Evolutionary conservation across 2,888 invertebrate species (phyloP), one percentile per base, ranked within the genome.

Genomic region (Chrysolina oricalcia): DNA sequence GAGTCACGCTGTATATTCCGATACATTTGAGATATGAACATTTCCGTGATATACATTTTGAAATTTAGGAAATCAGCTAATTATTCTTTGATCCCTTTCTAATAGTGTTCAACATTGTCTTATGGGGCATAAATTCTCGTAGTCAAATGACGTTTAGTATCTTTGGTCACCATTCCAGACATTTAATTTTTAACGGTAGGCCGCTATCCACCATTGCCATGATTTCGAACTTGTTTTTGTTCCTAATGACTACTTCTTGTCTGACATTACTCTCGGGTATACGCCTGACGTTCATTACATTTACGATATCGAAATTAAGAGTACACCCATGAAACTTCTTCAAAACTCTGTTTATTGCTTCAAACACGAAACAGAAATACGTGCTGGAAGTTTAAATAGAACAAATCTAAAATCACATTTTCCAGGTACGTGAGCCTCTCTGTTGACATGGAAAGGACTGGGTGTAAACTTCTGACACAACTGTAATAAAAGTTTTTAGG

Each of bases 401-500:
- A 35, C 48, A 50, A 67, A 67, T 50, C 35, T 48, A 50, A 21
- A 67, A 67, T 48, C 50, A 50, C 35, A 67, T 50, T 50, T 48
- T 50, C 50, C 48, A 48, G 17, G 40, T 67, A 67, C 67, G 67
- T 67, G 50, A 4, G 40, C 13, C 27, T 67, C 35, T 48, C 50
- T 13, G 27, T 67, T 17, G 67, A 67, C 67, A 67, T 67, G 50
- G 40, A 40, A 48, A 67, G 50, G 48, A 35, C 50, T 23, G 35
- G 50, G 50, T 67, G 67, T 50, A 50, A 66, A 67, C 67, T 67
- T 35, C 50, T 50, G 67, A 35, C 67, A 66, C 50, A 19, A 15
- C 67, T 48, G 50, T 67, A 67, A 50, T 67, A 50, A 67, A 67
- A 67, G 48, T 48, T 67, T 67, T 35, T 19, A 48, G 50, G 66